phyloP scores from a whole-genome alignment of 2,113 vertebrate genomes.

The Sylvietta virens region DNA sequence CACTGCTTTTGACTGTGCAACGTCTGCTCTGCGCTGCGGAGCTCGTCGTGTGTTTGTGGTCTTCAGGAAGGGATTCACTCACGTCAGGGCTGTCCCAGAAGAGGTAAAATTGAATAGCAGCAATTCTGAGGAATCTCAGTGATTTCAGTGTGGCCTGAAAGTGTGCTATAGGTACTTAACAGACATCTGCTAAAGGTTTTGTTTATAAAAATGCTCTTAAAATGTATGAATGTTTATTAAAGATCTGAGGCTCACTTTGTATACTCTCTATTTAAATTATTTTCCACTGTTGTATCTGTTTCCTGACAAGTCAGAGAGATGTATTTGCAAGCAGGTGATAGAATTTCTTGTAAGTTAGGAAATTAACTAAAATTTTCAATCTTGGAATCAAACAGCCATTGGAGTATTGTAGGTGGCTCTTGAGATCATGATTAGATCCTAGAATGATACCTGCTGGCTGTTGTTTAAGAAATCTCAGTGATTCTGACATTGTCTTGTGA shows the following conservation, averaged over 20 bases:
- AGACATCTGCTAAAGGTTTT: neutral
- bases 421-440: neutral
- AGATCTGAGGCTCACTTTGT: neutral
- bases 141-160: neutral
- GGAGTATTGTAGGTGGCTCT: neutral
- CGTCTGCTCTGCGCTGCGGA: conserved; percentile 92
- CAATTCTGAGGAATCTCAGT: neutral
- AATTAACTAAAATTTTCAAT: neutral
- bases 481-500: neutral
- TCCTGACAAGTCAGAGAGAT: neutral
- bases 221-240: neutral
- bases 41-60: conserved; percentile 86
- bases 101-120: conserved; percentile 76
- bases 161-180: neutral
- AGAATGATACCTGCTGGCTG: neutral
- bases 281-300: neutral
- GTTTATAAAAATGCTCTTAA: neutral
- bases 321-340: neutral
- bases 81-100: conserved; percentile 89
- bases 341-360: neutral
- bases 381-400: neutral
- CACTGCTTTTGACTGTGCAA: conserved; percentile 96
- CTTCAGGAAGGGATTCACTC: conserved; percentile 92
- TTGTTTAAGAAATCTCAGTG: neutral
- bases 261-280: neutral